Percentiles rank a stretch among this genome's conserved stretches.
These are phyloP conservation scores for Druceiella hillmani DNA, from an alignment of 2,888 invertebrate genomes.

Conservation along the genomic window DNA sequence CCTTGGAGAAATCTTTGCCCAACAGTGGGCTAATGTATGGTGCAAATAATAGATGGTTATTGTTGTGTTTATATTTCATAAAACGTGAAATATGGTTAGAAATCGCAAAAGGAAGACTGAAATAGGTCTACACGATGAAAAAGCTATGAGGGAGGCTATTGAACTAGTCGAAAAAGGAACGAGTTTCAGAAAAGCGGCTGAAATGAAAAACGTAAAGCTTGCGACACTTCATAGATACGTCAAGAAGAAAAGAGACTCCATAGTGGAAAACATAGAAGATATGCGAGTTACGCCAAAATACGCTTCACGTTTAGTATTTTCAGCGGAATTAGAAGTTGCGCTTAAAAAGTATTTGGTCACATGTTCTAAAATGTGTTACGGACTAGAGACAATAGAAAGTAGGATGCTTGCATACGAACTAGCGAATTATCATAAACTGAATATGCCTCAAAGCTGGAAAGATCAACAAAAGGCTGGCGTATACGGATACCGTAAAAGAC, in stretches of 20 bases:
- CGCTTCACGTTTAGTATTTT: no score
- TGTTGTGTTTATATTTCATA: no score
- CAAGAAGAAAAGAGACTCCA: conserved; percentile 13
- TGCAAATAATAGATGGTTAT: no score
- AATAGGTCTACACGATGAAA: conserved; percentile 11
- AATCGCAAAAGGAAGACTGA: conserved; percentile 11
- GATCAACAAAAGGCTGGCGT: conserved; percentile 12
- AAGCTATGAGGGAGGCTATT: conserved; percentile 17
- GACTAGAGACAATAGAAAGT: conserved; percentile 12
- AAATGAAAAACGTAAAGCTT: conserved; percentile 12
- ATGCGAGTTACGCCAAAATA: no score
- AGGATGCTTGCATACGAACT: conserved; percentile 18
- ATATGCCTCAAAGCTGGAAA: conserved; percentile 18
- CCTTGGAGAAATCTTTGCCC: no score
- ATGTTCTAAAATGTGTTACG: conserved; percentile 18
- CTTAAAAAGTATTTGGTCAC: conserved; percentile 9
- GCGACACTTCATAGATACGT: conserved; percentile 18
- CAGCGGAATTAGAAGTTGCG: no score
- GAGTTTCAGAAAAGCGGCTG: conserved; percentile 13
- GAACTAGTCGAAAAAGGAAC: conserved; percentile 11
- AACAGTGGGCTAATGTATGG: no score
- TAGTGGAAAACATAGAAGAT: no score
- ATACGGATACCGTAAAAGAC: conserved; percentile 9
- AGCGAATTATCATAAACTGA: conserved; percentile 16
- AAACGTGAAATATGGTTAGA: conserved; percentile 18